Conservation (phyloP, 1,140 invertebrate genomes). For the Berghia stephanieae region DNA sequence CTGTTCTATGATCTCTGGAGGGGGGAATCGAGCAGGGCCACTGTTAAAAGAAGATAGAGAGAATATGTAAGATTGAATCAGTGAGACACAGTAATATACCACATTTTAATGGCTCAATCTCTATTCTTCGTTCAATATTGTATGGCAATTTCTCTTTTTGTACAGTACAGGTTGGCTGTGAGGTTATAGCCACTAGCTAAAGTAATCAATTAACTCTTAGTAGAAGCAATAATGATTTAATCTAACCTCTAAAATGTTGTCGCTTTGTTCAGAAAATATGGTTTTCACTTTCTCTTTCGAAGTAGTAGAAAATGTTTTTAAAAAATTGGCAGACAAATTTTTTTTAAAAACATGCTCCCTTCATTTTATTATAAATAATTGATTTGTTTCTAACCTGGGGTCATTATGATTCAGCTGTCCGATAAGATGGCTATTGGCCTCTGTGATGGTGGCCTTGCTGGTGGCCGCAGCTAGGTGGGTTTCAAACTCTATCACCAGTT, state of each 20-base stretch:
- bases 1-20: conserved; percentile 80
- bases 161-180: neutral
- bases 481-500: conserved; percentile 91
- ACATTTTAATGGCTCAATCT: too few species aligned
- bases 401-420: conserved; percentile 85
- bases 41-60: conserved; percentile 47
- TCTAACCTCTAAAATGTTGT: too few species aligned
- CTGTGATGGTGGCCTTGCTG: conserved; percentile 86
- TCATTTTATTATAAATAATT: too few species aligned
- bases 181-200: too few species aligned
- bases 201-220: too few species aligned
- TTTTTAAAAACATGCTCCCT: too few species aligned
- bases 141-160: too few species aligned
- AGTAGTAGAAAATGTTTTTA: too few species aligned
- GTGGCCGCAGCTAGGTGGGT: conserved; percentile 88
- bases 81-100: conserved; percentile 2
- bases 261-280: too few species aligned
- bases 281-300: too few species aligned
- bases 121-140: too few species aligned
- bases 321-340: neutral
- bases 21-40: conserved; percentile 83
- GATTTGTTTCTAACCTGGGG: conserved; percentile 74
- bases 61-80: neutral
- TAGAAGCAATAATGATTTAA: too few species aligned
- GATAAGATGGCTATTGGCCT: conserved; percentile 86